These are phyloP conservation scores for Gobio gobio DNA, from an alignment of 2,113 vertebrate species.

Conservation along the genomic window DNA sequence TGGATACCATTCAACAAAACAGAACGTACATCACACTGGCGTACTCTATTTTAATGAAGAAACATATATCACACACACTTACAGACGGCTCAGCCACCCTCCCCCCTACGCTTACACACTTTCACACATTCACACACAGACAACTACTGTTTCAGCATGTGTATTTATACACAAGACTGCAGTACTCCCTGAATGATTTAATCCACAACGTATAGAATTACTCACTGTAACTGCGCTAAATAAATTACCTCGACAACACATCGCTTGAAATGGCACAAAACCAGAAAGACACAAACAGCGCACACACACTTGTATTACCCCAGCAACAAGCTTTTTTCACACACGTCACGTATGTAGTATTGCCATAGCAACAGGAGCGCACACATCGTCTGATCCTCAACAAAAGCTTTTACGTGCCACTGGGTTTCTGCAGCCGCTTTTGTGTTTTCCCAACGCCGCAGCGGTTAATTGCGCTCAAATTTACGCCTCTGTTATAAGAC, in stretches of 20 bases:
- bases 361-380: slow-evolving; percentile 56
- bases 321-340: slow-evolving; percentile 54
- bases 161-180: not conserved
- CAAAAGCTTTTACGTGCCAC: slow-evolving; percentile 43
- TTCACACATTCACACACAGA: slow-evolving; percentile 7
- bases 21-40: slow-evolving; percentile 34
- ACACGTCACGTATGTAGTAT: slow-evolving; percentile 54
- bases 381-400: slow-evolving; percentile 37
- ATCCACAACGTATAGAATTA: not conserved
- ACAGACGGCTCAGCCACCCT: not conserved
- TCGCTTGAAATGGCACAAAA: slow-evolving; percentile 17
- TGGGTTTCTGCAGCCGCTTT: not conserved
- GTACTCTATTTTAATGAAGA: slow-evolving; percentile 41
- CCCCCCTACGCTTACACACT: slow-evolving; percentile 33
- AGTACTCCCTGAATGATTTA: not conserved
- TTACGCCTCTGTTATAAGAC: slow-evolving; percentile 6
- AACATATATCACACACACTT: slow-evolving; percentile 18
- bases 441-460: not conserved
- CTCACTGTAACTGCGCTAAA: not conserved
- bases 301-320: slow-evolving; percentile 44
- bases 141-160: slow-evolving; percentile 32
- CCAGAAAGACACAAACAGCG: not conserved
- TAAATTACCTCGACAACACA: not conserved
- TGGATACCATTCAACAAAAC: not conserved
- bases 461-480: slow-evolving; percentile 8